Evolutionary conservation across 2,888 invertebrate genomes (phyloP).

Genomic region (Agrilus biguttatus): DNA sequence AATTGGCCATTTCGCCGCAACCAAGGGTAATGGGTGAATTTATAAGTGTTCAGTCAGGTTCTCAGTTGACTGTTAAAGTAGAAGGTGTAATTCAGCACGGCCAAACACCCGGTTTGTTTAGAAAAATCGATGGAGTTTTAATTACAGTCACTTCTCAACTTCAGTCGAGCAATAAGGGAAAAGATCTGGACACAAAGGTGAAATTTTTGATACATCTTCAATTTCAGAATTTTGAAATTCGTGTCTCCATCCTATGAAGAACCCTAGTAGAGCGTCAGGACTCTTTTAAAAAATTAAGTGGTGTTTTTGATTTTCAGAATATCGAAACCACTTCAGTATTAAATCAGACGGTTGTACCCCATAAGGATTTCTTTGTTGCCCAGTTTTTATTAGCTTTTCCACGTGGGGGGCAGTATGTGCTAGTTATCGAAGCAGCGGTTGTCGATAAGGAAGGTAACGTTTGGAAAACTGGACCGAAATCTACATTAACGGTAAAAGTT

Average conservation of each 20-base stretch:
- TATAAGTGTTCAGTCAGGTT: constrained; percentile 67
- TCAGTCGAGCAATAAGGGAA: constrained; percentile 29
- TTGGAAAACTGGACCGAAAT: constrained; percentile 84
- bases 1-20: constrained; percentile 69
- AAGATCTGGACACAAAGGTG: constrained; percentile 27
- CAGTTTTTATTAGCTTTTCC: constrained; percentile 73
- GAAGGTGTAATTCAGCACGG: constrained; percentile 82
- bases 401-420: constrained; percentile 52
- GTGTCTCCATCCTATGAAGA: too few species aligned
- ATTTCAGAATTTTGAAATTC: too few species aligned
- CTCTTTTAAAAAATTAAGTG: constrained; percentile 1
- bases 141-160: constrained; percentile 54
- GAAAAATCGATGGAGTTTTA: constrained; percentile 56
- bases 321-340: constrained; percentile 33
- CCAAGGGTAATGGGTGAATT: constrained; percentile 69
- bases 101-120: constrained; percentile 48
- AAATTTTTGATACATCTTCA: neutral
- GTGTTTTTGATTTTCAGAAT: constrained; percentile 19
- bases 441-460: constrained; percentile 70
- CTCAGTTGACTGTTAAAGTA: constrained; percentile 80
- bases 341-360: constrained; percentile 73
- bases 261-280: too few species aligned
- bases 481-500: constrained; percentile 60
- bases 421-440: constrained; percentile 73
- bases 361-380: constrained; percentile 87